Base-by-base conservation (phyloP, 2,797 vertebrate genomes). In the Onychomys torridus region DNA sequence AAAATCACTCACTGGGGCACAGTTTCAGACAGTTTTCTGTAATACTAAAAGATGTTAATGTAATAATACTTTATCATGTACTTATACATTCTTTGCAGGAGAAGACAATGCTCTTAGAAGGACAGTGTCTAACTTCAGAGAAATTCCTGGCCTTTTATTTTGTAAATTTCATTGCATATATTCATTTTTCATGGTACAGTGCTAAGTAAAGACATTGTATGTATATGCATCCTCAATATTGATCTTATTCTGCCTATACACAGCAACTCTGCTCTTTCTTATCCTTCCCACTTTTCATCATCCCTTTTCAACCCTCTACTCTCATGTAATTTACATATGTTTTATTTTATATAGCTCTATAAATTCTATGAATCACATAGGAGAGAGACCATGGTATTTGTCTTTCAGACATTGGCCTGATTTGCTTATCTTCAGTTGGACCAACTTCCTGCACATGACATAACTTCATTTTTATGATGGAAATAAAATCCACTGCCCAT, bases 21-120 rank as follows among this genome's bases (percentile, higher is more conserved):
- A 77, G 21, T 93, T 95, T 87, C 71, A 79, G 19, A 78, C 89
- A 4, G 6, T 57, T 96, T 86, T 52, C 65, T 89, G 2, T 46
- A 67, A 14, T 34, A 81, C 19, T 49, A 69, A 89, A 13, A 93
- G 32, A 82, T 2, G 1, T 37, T 88, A 52, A 67, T 89, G 73
- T 90, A 83, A 52, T 43, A 82, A 21, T 78, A 71, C 1, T 69
- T 71, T 89, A 65, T 90, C 86, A 85, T 8, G 55, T 63, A 76
- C 76, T 83, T 81, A 59, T 37, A 76, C 3, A 37, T 49, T 52
- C 13, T 11, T n/a, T n/a, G 2, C 32, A 0, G 0, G n/a, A 29
- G 1, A 96, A 96, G 9, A 85, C 0, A 84, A 49, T 25, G 1
- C 65, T 63, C 21, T 6, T 55, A 59, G 34, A 82, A 34, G 21